phyloP scores from a whole-genome alignment of 2,797 vertebrate species.

The Apodemus agrarius region DNA sequence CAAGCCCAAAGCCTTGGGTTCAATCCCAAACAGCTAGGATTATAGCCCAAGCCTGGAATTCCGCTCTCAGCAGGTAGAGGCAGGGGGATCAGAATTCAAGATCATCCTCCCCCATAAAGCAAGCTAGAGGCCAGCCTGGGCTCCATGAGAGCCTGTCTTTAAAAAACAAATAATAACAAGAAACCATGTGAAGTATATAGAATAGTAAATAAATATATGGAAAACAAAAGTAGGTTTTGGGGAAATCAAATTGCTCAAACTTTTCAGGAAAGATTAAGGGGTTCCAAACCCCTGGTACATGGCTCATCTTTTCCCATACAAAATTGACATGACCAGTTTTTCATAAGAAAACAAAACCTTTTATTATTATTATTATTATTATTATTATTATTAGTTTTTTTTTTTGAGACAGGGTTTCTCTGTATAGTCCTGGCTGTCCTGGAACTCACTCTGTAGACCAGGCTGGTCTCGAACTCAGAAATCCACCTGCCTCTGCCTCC shows the following conservation, averaged over 20 bases:
- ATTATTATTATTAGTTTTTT: too few species aligned
- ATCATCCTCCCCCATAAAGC: not conserved
- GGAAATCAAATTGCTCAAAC: constrained; percentile 16
- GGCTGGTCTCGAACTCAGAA: too few species aligned
- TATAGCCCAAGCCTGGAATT: not conserved
- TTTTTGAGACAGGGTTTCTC: too few species aligned
- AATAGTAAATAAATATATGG: constrained; percentile 30
- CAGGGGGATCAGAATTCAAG: not conserved
- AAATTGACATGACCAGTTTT: not conserved
- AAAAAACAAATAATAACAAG: not conserved
- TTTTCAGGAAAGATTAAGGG: not conserved
- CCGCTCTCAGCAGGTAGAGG: not conserved
- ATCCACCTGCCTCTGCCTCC: too few species aligned
- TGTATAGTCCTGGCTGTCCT: too few species aligned
- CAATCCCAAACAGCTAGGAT: not conserved
- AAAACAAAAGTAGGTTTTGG: not conserved
- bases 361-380: too few species aligned
- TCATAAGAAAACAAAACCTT: not conserved
- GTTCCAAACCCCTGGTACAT: not conserved
- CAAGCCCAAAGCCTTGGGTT: not conserved
- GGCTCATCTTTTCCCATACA: not conserved
- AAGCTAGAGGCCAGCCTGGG: not conserved
- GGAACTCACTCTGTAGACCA: too few species aligned
- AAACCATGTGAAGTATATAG: not conserved
- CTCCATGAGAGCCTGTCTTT: not conserved